These are phyloP conservation scores for Dinoponera quadriceps DNA, from an alignment of 1,140 invertebrate genomes.

Conservation along the genomic window DNA sequence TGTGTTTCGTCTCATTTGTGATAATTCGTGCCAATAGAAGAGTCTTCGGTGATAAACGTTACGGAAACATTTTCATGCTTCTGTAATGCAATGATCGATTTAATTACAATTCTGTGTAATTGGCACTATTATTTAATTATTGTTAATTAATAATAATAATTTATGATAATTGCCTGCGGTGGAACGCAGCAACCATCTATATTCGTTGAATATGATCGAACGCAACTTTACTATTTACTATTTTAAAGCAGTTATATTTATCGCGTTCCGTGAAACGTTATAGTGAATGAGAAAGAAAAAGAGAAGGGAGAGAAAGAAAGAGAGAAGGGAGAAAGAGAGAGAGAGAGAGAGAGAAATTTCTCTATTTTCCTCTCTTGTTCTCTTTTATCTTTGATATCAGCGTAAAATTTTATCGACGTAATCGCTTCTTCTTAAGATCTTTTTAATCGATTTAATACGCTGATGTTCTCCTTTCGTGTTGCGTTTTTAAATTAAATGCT, in stretches of 20 bases:
- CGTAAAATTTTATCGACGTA: background rate
- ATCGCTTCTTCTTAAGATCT: background rate
- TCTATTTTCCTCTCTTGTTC: no score
- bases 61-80: background rate
- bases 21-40: background rate
- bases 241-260: background rate
- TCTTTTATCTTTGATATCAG: background rate
- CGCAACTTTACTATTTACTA: background rate
- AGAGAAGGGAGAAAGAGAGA: no score
- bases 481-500: background rate
- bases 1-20: background rate
- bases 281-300: no score
- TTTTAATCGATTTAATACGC: background rate
- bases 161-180: constrained; percentile 18
- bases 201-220: background rate
- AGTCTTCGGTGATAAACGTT: background rate
- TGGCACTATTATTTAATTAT: constrained; percentile 28
- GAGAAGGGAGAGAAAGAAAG: no score
- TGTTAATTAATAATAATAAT: constrained; percentile 29
- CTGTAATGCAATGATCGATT: background rate
- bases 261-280: background rate
- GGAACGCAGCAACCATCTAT: background rate
- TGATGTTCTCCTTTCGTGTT: background rate
- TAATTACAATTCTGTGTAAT: constrained; percentile 32
- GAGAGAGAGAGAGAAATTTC: no score